Evolutionary conservation across 2,113 vertebrate species (phyloP), one percentile per base, ranked within the genome.

Genomic region (Aspidoscelis tigris): DNA sequence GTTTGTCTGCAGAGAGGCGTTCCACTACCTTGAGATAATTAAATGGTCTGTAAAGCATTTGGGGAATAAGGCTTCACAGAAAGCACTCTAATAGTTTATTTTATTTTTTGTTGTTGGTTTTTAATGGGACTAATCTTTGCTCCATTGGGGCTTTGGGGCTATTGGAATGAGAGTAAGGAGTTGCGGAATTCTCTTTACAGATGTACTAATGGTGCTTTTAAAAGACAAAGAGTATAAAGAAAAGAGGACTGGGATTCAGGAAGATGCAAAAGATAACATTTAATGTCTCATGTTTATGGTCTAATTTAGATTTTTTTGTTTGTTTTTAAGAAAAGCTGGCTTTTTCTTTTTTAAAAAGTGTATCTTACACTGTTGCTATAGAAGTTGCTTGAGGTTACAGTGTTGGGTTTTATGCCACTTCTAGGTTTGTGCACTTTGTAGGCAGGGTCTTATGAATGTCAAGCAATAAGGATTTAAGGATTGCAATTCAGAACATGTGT

Each of bases 291-390:
- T 71, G 58, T 80, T 89, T 91, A 88, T 84, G 88, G 43, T 50
- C 16, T 86, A 77, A 87, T 89, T 89, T 91, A 91, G 89, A 50
- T 84, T 84, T 79, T 84, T 72, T 55, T 72, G 74, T 85, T 70
- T 64, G 41, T 50, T 64, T 79, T 58, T 85, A n/a, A 66, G 64
- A 74, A 80, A 85, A 66, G 12, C 69, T 43, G 43, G 9, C 58
- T 85, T 85, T 80, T 22, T 64, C 18, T 61, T 61, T 61, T 61
- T 53, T 80, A 74, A 89, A 91, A 89, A 41, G 44, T 77, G 53
- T 64, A 43, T 81, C 83, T 84, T 86, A 9, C 73, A 64, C 47
- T 82, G 22, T 64, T 84, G 0, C 55, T 44, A 66, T 89, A 83
- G 81, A 85, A 73, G 79, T 58, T 83, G 69, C 1, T 78, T 83